Evolutionary conservation across 2,113 vertebrate genomes (phyloP), one percentile per base, ranked within the genome.

Genomic region (Dicerorhinus sumatrensis): DNA sequence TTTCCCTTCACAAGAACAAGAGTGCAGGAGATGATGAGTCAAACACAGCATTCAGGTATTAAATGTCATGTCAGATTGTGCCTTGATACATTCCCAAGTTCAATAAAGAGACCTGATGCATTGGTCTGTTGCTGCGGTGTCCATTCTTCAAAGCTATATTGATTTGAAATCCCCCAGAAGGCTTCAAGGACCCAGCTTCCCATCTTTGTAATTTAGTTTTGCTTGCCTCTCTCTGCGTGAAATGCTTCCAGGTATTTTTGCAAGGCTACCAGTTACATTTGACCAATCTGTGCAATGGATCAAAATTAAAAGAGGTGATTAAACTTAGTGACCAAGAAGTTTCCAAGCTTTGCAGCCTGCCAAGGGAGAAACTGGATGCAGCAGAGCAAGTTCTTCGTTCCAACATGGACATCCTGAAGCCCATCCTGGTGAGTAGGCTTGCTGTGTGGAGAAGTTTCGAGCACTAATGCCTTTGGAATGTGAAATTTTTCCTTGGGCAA

Each of bases 321-420:
- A 70, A 54, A 8, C 87, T 96, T 13, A 70, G 90, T 46, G 95
- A 94, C 13, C 83, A 20, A n/a, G 97, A 97, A 46, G 56, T 92
- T 72, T 80, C 94, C 5, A 42, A 25, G 33, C 97, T 98, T 73
- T 98, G 98, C 60, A 75, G 65, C 54, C 85, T 97, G 42, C 48
- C 97, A 4, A 91, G 17, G 51, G 97, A 98, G 76, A 90, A 85
- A 11, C 92, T 98, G n/a, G 94, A 90, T 1, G 80, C 80, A 1
- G 92, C 92, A 0, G 96, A 98, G 36, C 65, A 5, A 21, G 72
- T 85, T 1, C 90, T 98, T 42, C 97, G 7, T 27, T 96, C 92
- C 79, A 98, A 96, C 48, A 16, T 97, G 95, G 95, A 98, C 72
- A 67, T 98, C 36, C 92, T 98, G 92, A 98, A 98, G 84, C 98